Percentiles rank a stretch among this genome's conserved stretches.
Conservation (phyloP, 2,113 vertebrate species). For the Athene noctua region DNA sequence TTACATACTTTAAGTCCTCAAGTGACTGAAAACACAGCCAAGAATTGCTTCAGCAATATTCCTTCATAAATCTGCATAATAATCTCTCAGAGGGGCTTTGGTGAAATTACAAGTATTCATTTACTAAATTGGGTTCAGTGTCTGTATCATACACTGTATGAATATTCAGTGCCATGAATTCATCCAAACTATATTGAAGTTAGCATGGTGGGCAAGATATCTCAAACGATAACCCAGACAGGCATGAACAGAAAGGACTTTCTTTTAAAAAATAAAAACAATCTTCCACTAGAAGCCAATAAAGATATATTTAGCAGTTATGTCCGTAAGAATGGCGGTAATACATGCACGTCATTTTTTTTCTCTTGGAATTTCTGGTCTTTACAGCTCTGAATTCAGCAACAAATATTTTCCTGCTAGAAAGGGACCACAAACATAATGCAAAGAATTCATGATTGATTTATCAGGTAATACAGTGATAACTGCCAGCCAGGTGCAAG, state of each 20-base stretch:
- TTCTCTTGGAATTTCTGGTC: not conserved
- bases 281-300: not conserved
- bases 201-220: conserved; percentile 48
- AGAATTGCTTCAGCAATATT: conserved; percentile 78
- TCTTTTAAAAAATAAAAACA: not conserved
- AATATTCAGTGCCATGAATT: conserved; percentile 76
- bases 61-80: conserved; percentile 84
- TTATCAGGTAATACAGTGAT: conserved; percentile 35
- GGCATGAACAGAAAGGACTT: not conserved
- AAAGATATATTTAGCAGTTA: not conserved
- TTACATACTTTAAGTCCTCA: conserved; percentile 72
- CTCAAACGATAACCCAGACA: conserved; percentile 31
- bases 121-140: conserved; percentile 84
- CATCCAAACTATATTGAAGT: conserved; percentile 68
- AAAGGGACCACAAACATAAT: conserved; percentile 37
- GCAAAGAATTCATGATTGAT: conserved; percentile 24
- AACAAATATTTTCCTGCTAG: not conserved
- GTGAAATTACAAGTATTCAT: conserved; percentile 84
- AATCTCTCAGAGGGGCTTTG: conserved; percentile 78
- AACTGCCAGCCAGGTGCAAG: conserved; percentile 43
- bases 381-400: not conserved
- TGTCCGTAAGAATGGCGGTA: not conserved
- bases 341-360: not conserved
- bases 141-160: conserved; percentile 75
- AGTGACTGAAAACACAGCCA: conserved; percentile 74